Conservation (phyloP, 2,113 vertebrate genomes). For the Orycteropus afer region DNA sequence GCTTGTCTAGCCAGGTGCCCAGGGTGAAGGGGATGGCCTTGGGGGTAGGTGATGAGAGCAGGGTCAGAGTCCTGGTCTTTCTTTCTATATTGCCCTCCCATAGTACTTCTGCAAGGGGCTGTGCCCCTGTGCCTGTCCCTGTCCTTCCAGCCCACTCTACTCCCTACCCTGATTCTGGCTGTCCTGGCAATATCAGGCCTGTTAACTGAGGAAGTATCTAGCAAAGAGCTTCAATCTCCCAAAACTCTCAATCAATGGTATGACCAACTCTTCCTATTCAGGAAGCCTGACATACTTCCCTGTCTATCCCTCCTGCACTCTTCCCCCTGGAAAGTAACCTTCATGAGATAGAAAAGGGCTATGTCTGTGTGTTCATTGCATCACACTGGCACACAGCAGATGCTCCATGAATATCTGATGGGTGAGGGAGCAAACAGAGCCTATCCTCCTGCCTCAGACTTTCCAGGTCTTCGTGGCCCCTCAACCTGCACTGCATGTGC, state of each 20-base stretch:
- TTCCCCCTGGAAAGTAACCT: not conserved
- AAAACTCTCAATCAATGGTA: too few species aligned
- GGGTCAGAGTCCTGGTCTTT: not conserved
- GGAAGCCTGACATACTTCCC: too few species aligned
- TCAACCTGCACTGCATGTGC: not conserved
- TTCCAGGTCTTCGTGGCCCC: not conserved
- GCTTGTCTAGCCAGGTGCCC: constrained; percentile 94
- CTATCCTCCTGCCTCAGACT: not conserved
- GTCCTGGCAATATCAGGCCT: too few species aligned
- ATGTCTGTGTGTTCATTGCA: not conserved
- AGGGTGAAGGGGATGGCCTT: constrained; percentile 94
- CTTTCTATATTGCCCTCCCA: not conserved
- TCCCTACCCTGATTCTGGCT: too few species aligned
- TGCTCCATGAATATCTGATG: not conserved
- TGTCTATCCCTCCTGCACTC: not conserved
- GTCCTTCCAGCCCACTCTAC: too few species aligned
- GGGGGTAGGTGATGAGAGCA: not conserved
- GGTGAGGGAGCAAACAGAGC: not conserved
- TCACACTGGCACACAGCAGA: not conserved
- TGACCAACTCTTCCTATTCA: too few species aligned
- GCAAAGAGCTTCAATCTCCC: too few species aligned
- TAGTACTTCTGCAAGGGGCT: too few species aligned
- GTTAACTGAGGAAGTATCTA: too few species aligned
- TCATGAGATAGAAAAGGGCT: not conserved
- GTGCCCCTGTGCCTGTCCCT: too few species aligned